Conservation (phyloP, 2,113 vertebrate genomes). For the Tylochromis polylepis region DNA sequence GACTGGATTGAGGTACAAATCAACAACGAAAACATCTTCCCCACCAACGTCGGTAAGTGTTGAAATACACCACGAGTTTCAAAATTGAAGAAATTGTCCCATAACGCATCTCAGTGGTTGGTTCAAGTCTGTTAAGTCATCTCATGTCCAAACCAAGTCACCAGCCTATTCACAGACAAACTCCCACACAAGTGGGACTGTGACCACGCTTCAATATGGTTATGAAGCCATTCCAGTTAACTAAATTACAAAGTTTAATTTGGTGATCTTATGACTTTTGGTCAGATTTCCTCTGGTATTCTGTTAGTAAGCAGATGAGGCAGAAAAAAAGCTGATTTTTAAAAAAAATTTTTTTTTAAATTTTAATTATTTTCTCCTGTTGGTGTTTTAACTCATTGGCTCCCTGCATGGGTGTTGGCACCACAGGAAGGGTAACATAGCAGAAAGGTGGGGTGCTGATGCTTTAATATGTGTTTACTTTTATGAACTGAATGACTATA, state of each 20-base stretch:
- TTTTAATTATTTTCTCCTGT: neutral
- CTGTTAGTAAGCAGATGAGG: neutral
- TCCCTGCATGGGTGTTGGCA: neutral
- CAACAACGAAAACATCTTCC: conserved; percentile 95
- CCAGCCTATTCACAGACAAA: neutral
- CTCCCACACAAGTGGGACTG: fast-evolving
- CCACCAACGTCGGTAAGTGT: conserved; percentile 89
- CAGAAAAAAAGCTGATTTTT: neutral
- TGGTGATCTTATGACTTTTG: neutral
- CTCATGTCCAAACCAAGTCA: neutral
- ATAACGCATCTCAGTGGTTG: neutral
- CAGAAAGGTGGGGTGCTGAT: neutral
- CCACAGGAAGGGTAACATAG: neutral
- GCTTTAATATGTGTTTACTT: neutral
- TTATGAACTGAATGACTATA: neutral
- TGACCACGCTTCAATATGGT: fast-evolving
- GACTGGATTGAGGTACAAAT: conserved; percentile 98
- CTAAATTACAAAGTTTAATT: neutral
- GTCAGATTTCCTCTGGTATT: neutral
- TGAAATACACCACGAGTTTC: neutral
- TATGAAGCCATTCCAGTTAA: neutral
- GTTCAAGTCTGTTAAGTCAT: neutral
- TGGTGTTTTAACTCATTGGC: neutral
- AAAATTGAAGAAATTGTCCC: neutral
- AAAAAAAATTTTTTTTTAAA: too few relatives aligned